Conservation (phyloP, 2,888 invertebrate species). For the Fabriciana adippe region DNA sequence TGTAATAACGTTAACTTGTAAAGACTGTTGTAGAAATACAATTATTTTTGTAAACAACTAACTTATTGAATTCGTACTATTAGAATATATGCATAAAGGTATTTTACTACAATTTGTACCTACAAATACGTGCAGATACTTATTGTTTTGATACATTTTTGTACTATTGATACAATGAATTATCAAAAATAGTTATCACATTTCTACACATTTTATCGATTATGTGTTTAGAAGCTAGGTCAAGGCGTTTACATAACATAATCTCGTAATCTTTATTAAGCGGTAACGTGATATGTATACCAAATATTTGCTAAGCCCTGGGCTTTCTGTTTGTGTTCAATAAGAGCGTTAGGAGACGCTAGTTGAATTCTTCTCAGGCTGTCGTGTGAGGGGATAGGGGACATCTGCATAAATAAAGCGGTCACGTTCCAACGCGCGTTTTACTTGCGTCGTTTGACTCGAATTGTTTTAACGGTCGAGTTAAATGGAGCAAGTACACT, state of each 20-base stretch:
- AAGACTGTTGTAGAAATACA: too few species aligned
- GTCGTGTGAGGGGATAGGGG: conserved; percentile 44
- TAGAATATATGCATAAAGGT: too few species aligned
- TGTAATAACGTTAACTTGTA: too few species aligned
- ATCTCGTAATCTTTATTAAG: conserved; percentile 57
- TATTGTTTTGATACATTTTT: too few species aligned
- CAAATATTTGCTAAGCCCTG: conserved; percentile 56
- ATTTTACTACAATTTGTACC: too few species aligned
- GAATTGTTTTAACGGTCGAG: conserved; percentile 29
- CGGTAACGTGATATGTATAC: conserved; percentile 49
- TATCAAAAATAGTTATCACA: background rate
- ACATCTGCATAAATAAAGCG: conserved; percentile 78
- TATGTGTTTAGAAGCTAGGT: conserved; percentile 21
- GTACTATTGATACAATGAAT: too few species aligned
- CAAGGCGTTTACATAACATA: conserved; percentile 34
- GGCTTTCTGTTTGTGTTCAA: conserved; percentile 48
- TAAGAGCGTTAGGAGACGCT: conserved; percentile 57
- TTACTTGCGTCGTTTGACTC: conserved; percentile 64
- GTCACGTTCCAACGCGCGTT: conserved; percentile 71
- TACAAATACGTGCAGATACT: too few species aligned
- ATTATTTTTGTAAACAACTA: too few species aligned
- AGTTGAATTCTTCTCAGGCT: conserved; percentile 65
- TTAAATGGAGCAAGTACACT: conserved; percentile 30
- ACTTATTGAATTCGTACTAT: too few species aligned
- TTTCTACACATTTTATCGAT: background rate